These are phyloP conservation scores for Micronycteris hirsuta DNA, from an alignment of 2,113 vertebrate genomes.

Conservation along the genomic window DNA sequence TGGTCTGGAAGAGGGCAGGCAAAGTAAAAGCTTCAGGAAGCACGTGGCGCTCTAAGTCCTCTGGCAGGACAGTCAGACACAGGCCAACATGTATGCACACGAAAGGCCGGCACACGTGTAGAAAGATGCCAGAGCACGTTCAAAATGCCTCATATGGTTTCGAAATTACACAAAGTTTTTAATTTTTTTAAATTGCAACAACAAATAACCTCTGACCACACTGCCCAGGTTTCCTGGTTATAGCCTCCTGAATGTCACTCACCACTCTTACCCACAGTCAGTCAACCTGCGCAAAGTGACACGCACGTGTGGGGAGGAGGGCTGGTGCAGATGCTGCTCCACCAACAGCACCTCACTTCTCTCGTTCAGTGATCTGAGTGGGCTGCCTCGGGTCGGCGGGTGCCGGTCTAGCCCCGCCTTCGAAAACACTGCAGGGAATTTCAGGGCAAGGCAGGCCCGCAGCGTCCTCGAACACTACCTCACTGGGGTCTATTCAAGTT, in stretches of 20 bases:
- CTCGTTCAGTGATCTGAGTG: no score
- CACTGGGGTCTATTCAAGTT: no score
- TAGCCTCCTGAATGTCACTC: background rate
- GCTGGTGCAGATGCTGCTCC: no score
- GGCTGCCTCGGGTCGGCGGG: background rate
- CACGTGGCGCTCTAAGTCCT: fast-evolving
- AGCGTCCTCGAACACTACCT: background rate
- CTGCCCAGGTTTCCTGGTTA: background rate
- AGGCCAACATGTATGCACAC: fast-evolving
- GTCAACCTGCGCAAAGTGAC: background rate
- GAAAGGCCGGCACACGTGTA: background rate
- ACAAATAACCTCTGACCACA: background rate
- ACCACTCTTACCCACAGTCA: no score
- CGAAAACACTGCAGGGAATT: background rate
- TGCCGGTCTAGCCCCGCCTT: no score
- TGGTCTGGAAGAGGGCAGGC: no score
- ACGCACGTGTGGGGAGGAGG: no score
- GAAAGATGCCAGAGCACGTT: background rate
- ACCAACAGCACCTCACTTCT: background rate
- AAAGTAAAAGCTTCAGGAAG: no score
- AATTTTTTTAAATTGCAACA: background rate
- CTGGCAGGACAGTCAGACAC: background rate
- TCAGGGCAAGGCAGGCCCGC: background rate
- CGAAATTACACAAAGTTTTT: background rate
- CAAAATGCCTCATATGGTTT: background rate